Evolutionary conservation across 2,797 vertebrate genomes (phyloP).

Genomic region (Sebastes umbrosus): DNA sequence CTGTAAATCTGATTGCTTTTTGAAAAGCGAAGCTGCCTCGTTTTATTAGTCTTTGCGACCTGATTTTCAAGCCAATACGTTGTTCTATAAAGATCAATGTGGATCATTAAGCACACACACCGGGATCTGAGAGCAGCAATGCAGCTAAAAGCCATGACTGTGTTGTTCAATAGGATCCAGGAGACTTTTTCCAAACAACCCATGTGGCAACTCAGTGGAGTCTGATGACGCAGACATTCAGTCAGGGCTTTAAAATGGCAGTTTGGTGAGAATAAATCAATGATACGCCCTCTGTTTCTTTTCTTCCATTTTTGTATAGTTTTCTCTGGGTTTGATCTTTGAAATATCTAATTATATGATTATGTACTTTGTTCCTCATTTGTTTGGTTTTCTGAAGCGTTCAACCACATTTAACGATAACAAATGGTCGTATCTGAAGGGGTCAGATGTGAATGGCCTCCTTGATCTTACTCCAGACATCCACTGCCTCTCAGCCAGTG

Average conservation of each 20-base stretch:
- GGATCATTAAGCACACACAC: slow-evolving; percentile 22
- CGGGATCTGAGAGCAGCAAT: slow-evolving; percentile 6
- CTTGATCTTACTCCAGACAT: not conserved
- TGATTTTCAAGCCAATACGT: slow-evolving; percentile 32
- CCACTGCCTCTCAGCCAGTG: not conserved
- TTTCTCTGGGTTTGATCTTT: not conserved
- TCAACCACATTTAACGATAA: not conserved
- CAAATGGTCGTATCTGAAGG: not conserved
- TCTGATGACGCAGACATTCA: not conserved
- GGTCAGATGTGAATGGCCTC: not conserved
- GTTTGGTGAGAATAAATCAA: slow-evolving; percentile 5
- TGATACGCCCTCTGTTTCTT: not conserved
- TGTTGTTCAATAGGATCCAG: slow-evolving; percentile 12
- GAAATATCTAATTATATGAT: not conserved
- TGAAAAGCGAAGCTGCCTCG: slow-evolving; percentile 34
- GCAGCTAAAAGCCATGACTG: not conserved
- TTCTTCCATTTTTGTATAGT: not conserved
- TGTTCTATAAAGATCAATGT: slow-evolving; percentile 37
- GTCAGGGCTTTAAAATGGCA: not conserved
- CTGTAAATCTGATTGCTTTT: slow-evolving; percentile 48
- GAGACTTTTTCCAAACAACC: slow-evolving; percentile 7
- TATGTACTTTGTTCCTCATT: not conserved
- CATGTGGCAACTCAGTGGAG: not conserved
- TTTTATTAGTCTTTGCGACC: slow-evolving; percentile 45
- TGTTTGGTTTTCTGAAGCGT: not conserved